phyloP scores from a whole-genome alignment of 2,797 vertebrate genomes.

The Orestias chungarensis region DNA sequence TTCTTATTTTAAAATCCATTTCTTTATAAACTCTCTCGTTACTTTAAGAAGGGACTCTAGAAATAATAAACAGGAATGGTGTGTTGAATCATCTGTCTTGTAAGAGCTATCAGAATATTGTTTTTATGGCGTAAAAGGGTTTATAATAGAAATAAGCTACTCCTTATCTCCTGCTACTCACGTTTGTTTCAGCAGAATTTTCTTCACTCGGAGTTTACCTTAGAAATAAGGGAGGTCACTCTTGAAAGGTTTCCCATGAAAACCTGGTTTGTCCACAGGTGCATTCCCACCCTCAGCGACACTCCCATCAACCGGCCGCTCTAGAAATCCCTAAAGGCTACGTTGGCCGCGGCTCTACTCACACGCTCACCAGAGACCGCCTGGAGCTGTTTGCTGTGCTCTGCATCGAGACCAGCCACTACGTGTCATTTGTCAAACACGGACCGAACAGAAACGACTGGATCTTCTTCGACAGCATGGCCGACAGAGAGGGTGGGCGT shows the following conservation, averaged over 20 bases:
- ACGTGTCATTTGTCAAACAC: conserved; percentile 90
- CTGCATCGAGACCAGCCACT: conserved; percentile 94
- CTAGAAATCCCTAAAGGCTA: conserved; percentile 77
- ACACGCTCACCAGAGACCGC: conserved; percentile 76
- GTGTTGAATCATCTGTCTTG: not conserved
- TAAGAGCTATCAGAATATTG: no score
- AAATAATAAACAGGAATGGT: not conserved
- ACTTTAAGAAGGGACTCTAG: no score
- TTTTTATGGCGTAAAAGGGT: not conserved
- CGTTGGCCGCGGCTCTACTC: not conserved
- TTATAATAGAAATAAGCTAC: no score
- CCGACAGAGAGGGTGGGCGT: conserved; percentile 85
- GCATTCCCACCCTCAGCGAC: conserved; percentile 79
- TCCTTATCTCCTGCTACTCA: not conserved
- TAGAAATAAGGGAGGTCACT: not conserved
- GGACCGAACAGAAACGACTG: conserved; percentile 82
- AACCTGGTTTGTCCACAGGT: conserved; percentile 71
- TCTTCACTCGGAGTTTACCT: not conserved
- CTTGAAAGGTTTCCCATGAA: not conserved
- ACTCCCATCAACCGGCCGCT: conserved; percentile 50
- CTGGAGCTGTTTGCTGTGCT: conserved; percentile 91
- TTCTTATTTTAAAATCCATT: no score
- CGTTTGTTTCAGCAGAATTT: not conserved
- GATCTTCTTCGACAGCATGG: conserved; percentile 97
- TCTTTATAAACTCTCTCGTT: no score